Evolutionary conservation across 2,888 invertebrate genomes (phyloP), one percentile per base, ranked within the genome.

Genomic region (Hoplodrina ambigua): DNA sequence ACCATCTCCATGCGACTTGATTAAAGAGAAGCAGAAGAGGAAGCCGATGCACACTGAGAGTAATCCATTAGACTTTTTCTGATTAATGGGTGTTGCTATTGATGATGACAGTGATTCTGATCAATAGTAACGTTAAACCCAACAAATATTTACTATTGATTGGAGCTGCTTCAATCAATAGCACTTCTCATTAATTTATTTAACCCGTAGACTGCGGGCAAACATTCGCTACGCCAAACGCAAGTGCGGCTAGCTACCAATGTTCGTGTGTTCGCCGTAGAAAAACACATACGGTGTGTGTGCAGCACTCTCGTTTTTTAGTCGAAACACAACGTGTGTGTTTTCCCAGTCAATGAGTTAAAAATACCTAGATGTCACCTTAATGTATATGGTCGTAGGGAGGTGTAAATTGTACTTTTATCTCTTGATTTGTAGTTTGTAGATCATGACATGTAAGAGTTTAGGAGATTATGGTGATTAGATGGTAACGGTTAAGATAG

Each of bases 1-100:
- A 8, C 90, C 90, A 53, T 94, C 94, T 11, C 94, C 95, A 0
- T 94, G 93, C 83, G 94, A 95, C 76, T 69, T 91, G 20, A 90
- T 90, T 20, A 91, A 90, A 69, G 92, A 90, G 66, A 92, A 87
- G 60, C 73, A 88, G 64, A 81, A 84, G 52, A 88, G 88, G 20
- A 91, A 90, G 13, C 83, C 81, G 0, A 33, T 71, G 46, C 72
- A 82, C 33, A 69, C 78, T 5, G 61, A 65, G 0, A 69, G 77
- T 53, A 81, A 76, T 17, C 46, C 69, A 81, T 75, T n/a, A n/a
- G 79, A 78, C 61, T 64, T 78, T 50, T 75, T 78, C 64, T 78
- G 78, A 78, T 75, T 67, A 49, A 37, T 75, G 54, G 71, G 63
- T 53, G 63, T 76, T 67, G 70, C 73, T 74, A 70, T 79, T 70